Evolutionary conservation across 2,888 invertebrate species (phyloP), one percentile per base, ranked within the genome.

Genomic region (Rhagophthalmus giganteus): DNA sequence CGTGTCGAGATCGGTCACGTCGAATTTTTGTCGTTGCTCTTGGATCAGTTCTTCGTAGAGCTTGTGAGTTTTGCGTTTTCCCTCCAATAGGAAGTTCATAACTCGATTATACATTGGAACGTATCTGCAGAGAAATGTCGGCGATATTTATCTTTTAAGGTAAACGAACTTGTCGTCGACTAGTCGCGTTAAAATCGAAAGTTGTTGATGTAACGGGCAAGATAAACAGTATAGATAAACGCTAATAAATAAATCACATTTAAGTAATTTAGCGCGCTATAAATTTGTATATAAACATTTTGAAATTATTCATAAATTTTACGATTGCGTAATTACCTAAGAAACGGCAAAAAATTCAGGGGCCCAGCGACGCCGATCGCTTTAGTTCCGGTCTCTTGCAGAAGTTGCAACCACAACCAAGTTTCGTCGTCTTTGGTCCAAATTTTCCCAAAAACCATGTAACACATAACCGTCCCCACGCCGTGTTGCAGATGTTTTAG

Each of bases 381-480:
- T 67, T 89, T 87, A 35, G 88, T 84, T 1, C 93, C 92, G 70
- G 90, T 88, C 68, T 91, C 90, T 71, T 92, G 90, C 38, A 90
- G 76, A 60, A 84, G 76, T 63, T 87, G 83, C 45, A 92, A 75
- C 82, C 88, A 88, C 45, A 76, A 76, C 90, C 93, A 94, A 3
- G 83, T 83, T 64, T 80, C 77, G 67, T 92, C 87, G 46, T 87
- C 77, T 37, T 81, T 78, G 1, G 79, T 74, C 72, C 83, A 93
- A 59, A 81, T 81, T 62, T 80, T 80, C 0, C 93, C 93, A 65
- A 91, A 90, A 10, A 92, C 86, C 32, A 93, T 74, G 57, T 82
- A 80, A 66, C 89, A 88, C 46, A 93, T 79, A 11, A 87, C 78
- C 63, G 90, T 89, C 12, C 92, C 93, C 54, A 93, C 66, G 16